phyloP scores from a whole-genome alignment of 1,140 invertebrate genomes.

The Euwallacea fornicatus region DNA sequence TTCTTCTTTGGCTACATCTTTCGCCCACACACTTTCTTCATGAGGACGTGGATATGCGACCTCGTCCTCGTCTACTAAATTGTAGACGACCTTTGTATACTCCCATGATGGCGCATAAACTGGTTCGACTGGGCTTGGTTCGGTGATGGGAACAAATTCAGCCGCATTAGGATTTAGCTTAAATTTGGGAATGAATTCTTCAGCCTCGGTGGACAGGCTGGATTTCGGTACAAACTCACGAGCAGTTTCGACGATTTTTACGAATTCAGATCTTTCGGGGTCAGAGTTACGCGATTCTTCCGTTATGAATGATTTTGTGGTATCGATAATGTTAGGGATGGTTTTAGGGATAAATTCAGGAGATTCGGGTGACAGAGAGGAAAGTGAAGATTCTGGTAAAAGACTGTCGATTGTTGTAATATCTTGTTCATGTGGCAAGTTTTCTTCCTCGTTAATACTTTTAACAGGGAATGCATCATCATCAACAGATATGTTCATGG shows the following conservation, averaged over 20 bases:
- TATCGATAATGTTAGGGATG: neutral
- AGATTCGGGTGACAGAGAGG: constrained; percentile 32
- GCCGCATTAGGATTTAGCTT: constrained; percentile 51
- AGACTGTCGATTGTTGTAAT: neutral
- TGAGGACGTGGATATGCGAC: constrained; percentile 42
- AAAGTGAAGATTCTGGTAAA: constrained; percentile 9
- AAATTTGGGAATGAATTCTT: constrained; percentile 49
- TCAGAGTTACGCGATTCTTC: constrained; percentile 17
- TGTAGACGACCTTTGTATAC: constrained; percentile 39
- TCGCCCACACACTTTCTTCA: constrained; percentile 45
- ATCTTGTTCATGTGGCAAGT: neutral
- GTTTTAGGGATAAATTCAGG: constrained; percentile 9
- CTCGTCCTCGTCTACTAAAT: constrained; percentile 36
- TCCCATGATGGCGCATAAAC: constrained; percentile 38
- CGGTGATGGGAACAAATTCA: constrained; percentile 47
- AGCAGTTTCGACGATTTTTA: constrained; percentile 45
- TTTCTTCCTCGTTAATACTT: too few relatives aligned
- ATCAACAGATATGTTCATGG: too few relatives aligned
- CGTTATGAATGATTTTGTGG: constrained; percentile 16
- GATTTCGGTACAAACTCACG: constrained; percentile 48
- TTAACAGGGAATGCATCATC: too few relatives aligned
- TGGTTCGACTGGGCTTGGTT: constrained; percentile 18
- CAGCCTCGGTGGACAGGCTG: constrained; percentile 43
- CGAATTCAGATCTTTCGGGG: constrained; percentile 42
- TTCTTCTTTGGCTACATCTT: constrained; percentile 40